phyloP scores from a whole-genome alignment of 2,113 vertebrate genomes.

The Melanerpes formicivorus region DNA sequence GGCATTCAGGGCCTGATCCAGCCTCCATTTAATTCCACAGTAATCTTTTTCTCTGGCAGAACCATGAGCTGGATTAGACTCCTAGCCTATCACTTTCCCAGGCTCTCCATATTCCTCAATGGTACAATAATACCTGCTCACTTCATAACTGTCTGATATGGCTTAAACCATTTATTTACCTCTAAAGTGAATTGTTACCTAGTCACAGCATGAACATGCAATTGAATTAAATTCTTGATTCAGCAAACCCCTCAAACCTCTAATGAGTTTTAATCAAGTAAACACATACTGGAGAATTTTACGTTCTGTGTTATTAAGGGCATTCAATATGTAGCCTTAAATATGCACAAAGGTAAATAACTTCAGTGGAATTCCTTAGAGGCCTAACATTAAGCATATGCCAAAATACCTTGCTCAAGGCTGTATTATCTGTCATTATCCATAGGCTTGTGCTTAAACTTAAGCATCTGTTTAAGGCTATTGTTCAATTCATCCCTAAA shows the following conservation, averaged over 20 bases:
- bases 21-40: neutral
- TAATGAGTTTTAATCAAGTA: neutral
- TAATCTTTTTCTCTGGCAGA: neutral
- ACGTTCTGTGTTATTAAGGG: neutral
- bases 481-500: neutral
- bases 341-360: neutral
- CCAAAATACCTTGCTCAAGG: neutral
- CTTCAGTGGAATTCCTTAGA: neutral
- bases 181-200: neutral
- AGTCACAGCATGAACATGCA: neutral
- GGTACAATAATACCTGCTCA: neutral
- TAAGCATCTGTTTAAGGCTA: neutral
- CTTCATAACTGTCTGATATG: neutral
- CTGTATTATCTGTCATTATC: neutral
- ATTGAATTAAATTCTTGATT: neutral
- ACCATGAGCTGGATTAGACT: neutral
- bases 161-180: neutral
- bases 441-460: neutral
- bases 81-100: neutral
- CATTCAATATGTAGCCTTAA: neutral
- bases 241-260: neutral
- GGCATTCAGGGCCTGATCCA: neutral
- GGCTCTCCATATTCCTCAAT: neutral
- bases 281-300: neutral
- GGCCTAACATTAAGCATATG: neutral